Conservation (phyloP, 1,140 invertebrate species). For the Calephelis virginiensis region DNA sequence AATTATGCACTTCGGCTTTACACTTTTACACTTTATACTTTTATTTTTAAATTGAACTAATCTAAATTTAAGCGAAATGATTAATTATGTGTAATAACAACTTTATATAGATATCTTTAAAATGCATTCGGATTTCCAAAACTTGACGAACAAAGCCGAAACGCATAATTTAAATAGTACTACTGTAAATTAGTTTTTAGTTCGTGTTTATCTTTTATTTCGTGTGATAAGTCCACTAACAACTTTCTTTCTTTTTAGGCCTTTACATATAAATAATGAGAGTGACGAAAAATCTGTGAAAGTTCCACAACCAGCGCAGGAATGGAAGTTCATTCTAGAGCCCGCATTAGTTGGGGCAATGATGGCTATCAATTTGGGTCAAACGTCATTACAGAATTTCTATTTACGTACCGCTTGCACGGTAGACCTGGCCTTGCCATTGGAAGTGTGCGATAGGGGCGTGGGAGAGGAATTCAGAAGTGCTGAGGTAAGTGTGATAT, state of each 20-base stretch:
- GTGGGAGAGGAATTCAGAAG: constrained; percentile 59
- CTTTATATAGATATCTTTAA: too few species aligned
- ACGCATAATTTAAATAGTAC: too few species aligned
- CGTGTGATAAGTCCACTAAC: too few species aligned
- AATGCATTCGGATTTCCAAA: too few species aligned
- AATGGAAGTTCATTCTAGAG: constrained; percentile 58
- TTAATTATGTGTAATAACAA: too few species aligned
- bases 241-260: constrained; percentile 23
- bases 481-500: constrained; percentile 48
- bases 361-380: constrained; percentile 68
- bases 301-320: constrained; percentile 31
- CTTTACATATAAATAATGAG: constrained; percentile 32
- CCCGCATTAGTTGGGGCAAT: constrained; percentile 64
- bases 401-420: constrained; percentile 67
- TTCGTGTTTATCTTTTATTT: too few species aligned
- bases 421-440: constrained; percentile 51
- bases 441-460: constrained; percentile 55
- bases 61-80: too few species aligned
- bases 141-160: too few species aligned
- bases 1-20: too few species aligned
- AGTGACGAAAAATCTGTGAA: constrained; percentile 16
- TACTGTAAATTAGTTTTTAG: too few species aligned
- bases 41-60: too few species aligned
- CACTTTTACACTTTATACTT: too few species aligned
- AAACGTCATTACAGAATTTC: constrained; percentile 69